Evolutionary conservation across 2,888 invertebrate species (phyloP).

Genomic region (Lysandra bellargus): DNA sequence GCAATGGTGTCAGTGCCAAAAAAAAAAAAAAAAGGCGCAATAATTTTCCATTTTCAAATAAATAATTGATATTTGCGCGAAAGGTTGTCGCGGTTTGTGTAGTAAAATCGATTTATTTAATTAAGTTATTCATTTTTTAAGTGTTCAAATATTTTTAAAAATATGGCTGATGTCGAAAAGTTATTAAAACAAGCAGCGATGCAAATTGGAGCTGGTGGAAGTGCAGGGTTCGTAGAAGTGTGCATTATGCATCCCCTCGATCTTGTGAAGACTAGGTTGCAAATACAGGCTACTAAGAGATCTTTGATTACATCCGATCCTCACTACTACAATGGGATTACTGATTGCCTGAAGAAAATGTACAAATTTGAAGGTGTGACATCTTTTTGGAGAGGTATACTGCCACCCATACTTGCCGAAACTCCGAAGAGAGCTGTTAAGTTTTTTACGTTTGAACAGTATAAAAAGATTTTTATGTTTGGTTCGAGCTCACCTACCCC

Average conservation of each 20-base stretch:
- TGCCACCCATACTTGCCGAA: constrained; percentile 96
- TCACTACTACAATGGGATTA: constrained; percentile 87
- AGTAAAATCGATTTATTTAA: constrained; percentile 34
- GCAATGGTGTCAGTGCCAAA: too few relatives aligned
- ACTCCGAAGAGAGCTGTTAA: constrained; percentile 97
- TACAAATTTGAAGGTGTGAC: constrained; percentile 89
- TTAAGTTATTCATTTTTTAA: constrained; percentile 19
- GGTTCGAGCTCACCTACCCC: constrained; percentile 88
- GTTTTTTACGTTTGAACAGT: constrained; percentile 96
- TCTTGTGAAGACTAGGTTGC: constrained; percentile 91
- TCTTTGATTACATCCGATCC: constrained; percentile 65
- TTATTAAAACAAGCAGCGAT: constrained; percentile 86
- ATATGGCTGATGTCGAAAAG: constrained; percentile 67
- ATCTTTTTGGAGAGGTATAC: constrained; percentile 95
- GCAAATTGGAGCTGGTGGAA: constrained; percentile 93
- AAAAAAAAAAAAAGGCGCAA: too few relatives aligned
- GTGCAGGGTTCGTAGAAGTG: constrained; percentile 96
- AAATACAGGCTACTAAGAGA: constrained; percentile 60
- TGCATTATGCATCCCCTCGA: constrained; percentile 98
- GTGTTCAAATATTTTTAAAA: constrained; percentile 37
- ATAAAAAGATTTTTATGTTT: constrained; percentile 91
- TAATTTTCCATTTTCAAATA: constrained; percentile 44
- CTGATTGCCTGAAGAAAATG: constrained; percentile 95
- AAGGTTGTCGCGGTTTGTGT: constrained; percentile 35
- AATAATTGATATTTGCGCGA: constrained; percentile 34